These are phyloP conservation scores for Sapayoa aenigma DNA, from an alignment of 2,113 vertebrate genomes.

Conservation along the genomic window DNA sequence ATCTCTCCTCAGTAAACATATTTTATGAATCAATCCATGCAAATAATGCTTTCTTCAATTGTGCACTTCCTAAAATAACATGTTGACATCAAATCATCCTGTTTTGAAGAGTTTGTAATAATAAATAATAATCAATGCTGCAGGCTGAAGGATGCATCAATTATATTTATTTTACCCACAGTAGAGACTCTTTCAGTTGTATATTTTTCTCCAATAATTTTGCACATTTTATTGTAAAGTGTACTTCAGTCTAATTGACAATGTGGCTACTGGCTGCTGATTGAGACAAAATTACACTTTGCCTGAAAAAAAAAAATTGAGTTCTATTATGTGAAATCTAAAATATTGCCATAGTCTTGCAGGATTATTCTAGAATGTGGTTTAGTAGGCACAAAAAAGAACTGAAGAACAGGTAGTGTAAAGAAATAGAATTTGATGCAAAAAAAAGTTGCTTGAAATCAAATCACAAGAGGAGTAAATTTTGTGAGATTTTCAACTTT, in stretches of 20 bases:
- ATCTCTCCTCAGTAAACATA: constrained; percentile 59
- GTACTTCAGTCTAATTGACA: constrained; percentile 65
- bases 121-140: constrained; percentile 73
- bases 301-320: constrained; percentile 59
- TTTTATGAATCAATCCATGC: constrained; percentile 63
- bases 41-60: constrained; percentile 55
- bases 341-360: constrained; percentile 34
- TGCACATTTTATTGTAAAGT: constrained; percentile 54
- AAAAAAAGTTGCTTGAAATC: neutral
- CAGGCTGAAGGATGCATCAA: constrained; percentile 56
- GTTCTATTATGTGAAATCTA: constrained; percentile 55
- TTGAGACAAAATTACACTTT: constrained; percentile 65
- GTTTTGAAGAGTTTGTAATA: constrained; percentile 69
- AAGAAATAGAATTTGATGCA: neutral
- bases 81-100: constrained; percentile 64
- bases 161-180: constrained; percentile 64
- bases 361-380: neutral
- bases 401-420: constrained; percentile 11
- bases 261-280: constrained; percentile 34
- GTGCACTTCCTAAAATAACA: constrained; percentile 58
- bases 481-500: neutral
- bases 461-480: neutral
- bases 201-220: constrained; percentile 45
- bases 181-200: constrained; percentile 10
- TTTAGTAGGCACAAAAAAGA: neutral